Percentiles rank a stretch among this genome's conserved stretches.
phyloP scores from a whole-genome alignment of 2,113 vertebrate genomes.

The Podarcis cretensis region DNA sequence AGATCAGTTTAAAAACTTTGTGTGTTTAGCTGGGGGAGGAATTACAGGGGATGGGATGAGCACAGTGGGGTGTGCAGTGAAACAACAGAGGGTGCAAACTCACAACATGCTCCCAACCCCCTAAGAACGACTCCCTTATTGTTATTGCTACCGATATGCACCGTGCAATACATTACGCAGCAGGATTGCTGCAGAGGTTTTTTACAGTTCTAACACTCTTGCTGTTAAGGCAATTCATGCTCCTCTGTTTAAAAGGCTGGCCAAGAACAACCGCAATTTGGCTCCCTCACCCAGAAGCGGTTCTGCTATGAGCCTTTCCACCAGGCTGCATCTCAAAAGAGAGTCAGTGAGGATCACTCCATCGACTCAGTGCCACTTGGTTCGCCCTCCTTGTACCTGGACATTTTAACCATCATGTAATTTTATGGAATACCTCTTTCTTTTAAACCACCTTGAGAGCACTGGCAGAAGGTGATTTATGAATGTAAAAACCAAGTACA shows the following conservation, averaged over 20 bases:
- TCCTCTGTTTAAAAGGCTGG: not conserved
- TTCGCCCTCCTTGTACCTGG: not conserved
- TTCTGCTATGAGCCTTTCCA: no score
- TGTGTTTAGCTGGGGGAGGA: no score
- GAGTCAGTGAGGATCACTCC: not conserved
- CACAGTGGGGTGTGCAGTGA: no score
- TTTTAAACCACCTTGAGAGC: not conserved
- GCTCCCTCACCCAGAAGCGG: not conserved
- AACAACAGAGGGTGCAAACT: no score
- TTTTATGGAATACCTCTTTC: no score
- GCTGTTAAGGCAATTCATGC: no score
- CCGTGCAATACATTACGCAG: no score
- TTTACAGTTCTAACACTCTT: no score
- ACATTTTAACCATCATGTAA: no score
- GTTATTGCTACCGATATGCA: not conserved
- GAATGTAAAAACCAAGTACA: not conserved
- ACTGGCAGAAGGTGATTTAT: not conserved
- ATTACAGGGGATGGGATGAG: no score
- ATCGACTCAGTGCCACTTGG: not conserved
- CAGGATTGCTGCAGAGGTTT: no score
- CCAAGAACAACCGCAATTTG: not conserved
- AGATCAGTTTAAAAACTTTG: not conserved
- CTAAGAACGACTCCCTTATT: not conserved
- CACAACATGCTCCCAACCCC: not conserved
- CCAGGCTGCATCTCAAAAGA: no score